Base-by-base conservation (phyloP, 2,113 vertebrate genomes). In the Chloropsis cyanopogon region DNA sequence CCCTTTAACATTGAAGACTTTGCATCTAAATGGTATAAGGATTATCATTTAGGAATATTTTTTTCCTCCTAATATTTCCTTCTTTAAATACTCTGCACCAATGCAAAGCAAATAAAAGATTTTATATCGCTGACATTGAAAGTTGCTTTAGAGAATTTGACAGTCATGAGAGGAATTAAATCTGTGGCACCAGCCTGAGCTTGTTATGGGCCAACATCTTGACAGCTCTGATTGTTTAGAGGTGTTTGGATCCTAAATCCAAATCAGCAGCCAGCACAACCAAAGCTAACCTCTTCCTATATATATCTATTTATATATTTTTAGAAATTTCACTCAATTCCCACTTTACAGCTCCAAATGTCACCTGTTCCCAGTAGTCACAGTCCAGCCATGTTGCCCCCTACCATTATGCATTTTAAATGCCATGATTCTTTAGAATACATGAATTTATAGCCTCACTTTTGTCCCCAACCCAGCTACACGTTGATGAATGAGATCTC, bases 401-500 rank as follows among this genome's bases (percentile, higher is more conserved):
- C 41, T 31, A 64, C 44, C 60, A 88, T 60, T 18, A 44, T 25
- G 5, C 35, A 81, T 89, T 87, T 90, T 71, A 60, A 90, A 97
- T 87, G 72, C 88, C 57, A 87, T 75, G 72, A 80, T 90, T 94
- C 90, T 91, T 94, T 59, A n/a, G 66, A 93, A 88, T 81, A 91
- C 72, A 76, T 33, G n/a, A 94, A 95, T 97, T 96, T 92, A 92
- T 84, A 85, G 71, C 65, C 41, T 88, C 72, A n/a, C 57, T 96
- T 97, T 70, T 89, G 82, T 96, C 52, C 64, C 76, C 49, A 2
- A 75, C 87, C 73, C 54, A 84, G 72, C 71, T 81, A 54, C 77
- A 59, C 25, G 52, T 81, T 95, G 97, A 97, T 91, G 75, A 95
- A 93, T 94, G 96, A 95, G 95, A 96, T 96, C 80, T 86, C 88